Evolutionary conservation across 2,888 invertebrate species (phyloP).

Genomic region (Lottia gigantea): DNA sequence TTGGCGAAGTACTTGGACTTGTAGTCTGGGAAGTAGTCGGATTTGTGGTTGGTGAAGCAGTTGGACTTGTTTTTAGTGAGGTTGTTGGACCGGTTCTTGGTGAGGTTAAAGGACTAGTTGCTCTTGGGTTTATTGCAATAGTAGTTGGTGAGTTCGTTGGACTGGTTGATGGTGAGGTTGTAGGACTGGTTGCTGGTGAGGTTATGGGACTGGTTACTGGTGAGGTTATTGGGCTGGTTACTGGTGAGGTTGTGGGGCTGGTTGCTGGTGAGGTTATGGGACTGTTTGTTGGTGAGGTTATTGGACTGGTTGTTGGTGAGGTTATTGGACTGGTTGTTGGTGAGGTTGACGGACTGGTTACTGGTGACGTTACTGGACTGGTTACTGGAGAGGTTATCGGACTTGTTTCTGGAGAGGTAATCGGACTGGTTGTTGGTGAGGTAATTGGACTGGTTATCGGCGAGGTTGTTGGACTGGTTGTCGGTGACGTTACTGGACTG

Average conservation of each 20-base stretch:
- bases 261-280: background rate
- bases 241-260: background rate
- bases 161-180: background rate
- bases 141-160: background rate
- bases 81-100: background rate
- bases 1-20: background rate
- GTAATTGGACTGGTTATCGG: background rate
- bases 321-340: background rate
- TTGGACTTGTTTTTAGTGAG: background rate
- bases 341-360: background rate
- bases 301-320: background rate
- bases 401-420: background rate
- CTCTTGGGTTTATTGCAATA: too few relatives aligned
- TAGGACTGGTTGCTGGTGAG: background rate
- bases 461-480: background rate
- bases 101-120: background rate
- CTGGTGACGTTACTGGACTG: background rate
- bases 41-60: background rate
- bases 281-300: background rate
- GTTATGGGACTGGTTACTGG: background rate
- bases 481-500: background rate
- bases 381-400: background rate
- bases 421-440: background rate
- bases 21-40: background rate
- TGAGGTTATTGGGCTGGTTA: background rate